Evolutionary conservation across 2,888 invertebrate species (phyloP), one percentile per base, ranked within the genome.

Genomic region (Diarsia mendica): DNA sequence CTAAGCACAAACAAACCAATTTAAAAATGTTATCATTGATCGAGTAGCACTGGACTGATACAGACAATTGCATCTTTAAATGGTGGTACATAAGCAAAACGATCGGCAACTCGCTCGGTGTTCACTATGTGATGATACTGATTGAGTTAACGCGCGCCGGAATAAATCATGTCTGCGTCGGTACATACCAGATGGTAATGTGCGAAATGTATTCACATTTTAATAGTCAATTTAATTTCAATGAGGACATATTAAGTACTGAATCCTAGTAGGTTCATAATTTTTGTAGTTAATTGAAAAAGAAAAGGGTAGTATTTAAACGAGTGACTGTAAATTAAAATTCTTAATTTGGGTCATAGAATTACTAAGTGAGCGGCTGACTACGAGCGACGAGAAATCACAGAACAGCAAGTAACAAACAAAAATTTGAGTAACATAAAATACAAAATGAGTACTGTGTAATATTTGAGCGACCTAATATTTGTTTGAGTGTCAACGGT

Each of bases 61-160:
- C n/a, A 46, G n/a, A 51, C 39, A 48, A 80, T 69, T 66, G 66
- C 58, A 79, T 80, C 64, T 55, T 68, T 79, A 79, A 61, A 79
- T 49, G 11, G 49, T 69, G 39, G 53, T 49, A 67, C 51, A 48
- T 68, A 79, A 80, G 69, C 49, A 81, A 70, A 69, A 55, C 44
- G 49, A 80, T 51, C 18, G 11, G 39, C 53, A 49, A 55, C 13
- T 10, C 20, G 48, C 58, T 73, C 74, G 69, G 61, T 70, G 67
- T 61, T 68, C 72, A 28, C 44, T 80, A 28, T 74, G 70, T 84
- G 67, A 81, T 84, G 69, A 69, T 69, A 9, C 15, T 84, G 80
- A 84, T 84, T 81, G 84, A 80, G 67, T 81, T 81, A 80, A 68
- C 71, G 65, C 68, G 63, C 33, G 13, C 28, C 48, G 51, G 79